phyloP scores from a whole-genome alignment of 2,888 invertebrate genomes.

The Troilus luridus region DNA sequence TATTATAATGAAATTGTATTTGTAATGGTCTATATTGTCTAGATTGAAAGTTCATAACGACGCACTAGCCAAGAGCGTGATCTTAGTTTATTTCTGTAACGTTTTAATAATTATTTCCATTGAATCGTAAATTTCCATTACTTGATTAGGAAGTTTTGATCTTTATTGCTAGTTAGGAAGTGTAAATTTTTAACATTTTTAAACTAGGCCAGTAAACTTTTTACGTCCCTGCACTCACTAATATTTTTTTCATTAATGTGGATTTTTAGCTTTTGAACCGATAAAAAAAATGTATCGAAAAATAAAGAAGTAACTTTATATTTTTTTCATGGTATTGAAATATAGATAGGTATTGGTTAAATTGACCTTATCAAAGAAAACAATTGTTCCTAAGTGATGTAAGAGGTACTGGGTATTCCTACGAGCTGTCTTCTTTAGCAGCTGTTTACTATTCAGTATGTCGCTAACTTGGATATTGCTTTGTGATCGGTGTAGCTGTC shows the following conservation, averaged over 20 bases:
- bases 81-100: not conserved
- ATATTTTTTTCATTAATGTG: not conserved
- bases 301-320: not conserved
- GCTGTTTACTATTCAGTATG: conserved; percentile 52
- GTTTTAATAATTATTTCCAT: not conserved
- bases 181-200: too few relatives aligned
- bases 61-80: not conserved
- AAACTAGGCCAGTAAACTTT: too few relatives aligned
- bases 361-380: conserved; percentile 30
- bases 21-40: too few relatives aligned
- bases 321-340: conserved; percentile 27
- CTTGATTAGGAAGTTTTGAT: too few relatives aligned
- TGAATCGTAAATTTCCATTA: not conserved
- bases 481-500: not conserved
- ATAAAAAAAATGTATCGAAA: not conserved
- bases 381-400: conserved; percentile 11
- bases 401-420: conserved; percentile 5
- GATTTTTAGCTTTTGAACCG: not conserved
- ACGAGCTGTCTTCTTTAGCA: conserved; percentile 49
- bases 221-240: too few relatives aligned
- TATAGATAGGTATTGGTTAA: conserved; percentile 6
- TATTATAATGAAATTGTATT: not conserved
- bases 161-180: too few relatives aligned
- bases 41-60: not conserved
- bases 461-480: conserved; percentile 12